Conservation (phyloP, 2,113 vertebrate species). For the Sapayoa aenigma region DNA sequence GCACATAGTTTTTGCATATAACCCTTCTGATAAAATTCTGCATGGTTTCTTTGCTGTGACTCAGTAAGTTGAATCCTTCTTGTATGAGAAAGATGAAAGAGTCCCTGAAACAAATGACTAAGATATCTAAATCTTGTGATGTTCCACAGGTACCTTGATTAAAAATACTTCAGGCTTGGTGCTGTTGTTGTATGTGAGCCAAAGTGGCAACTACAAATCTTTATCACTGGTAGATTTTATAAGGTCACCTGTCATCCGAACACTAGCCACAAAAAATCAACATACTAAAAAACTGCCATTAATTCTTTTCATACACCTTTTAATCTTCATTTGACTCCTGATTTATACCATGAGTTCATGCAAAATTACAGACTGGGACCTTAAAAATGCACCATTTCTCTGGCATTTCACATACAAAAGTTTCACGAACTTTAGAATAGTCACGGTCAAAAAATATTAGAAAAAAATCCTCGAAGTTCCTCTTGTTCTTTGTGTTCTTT, state of each 20-base stretch:
- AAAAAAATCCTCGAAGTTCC: constrained; percentile 9
- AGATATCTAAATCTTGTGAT: not conserved
- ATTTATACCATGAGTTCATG: constrained; percentile 37
- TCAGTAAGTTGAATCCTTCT: constrained; percentile 56
- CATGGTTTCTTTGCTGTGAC: constrained; percentile 31
- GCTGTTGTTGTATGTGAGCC: not conserved
- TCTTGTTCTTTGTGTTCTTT: constrained; percentile 16
- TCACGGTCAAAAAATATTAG: constrained; percentile 12
- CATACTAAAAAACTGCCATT: not conserved
- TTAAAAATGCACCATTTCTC: constrained; percentile 55
- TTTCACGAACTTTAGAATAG: not conserved
- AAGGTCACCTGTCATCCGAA: constrained; percentile 10
- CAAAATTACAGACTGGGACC: constrained; percentile 13
- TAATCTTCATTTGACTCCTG: not conserved
- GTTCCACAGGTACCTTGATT: not conserved
- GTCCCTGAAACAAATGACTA: not conserved
- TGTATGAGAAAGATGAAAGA: constrained; percentile 25
- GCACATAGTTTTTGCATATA: constrained; percentile 64
- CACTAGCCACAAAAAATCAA: not conserved
- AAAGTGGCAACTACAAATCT: not conserved
- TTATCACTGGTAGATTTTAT: not conserved
- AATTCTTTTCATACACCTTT: not conserved
- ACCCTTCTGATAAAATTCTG: constrained; percentile 67
- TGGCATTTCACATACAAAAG: constrained; percentile 11
- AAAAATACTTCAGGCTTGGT: not conserved